phyloP scores from a whole-genome alignment of 2,113 vertebrate species.

The Pygoscelis antarcticus region DNA sequence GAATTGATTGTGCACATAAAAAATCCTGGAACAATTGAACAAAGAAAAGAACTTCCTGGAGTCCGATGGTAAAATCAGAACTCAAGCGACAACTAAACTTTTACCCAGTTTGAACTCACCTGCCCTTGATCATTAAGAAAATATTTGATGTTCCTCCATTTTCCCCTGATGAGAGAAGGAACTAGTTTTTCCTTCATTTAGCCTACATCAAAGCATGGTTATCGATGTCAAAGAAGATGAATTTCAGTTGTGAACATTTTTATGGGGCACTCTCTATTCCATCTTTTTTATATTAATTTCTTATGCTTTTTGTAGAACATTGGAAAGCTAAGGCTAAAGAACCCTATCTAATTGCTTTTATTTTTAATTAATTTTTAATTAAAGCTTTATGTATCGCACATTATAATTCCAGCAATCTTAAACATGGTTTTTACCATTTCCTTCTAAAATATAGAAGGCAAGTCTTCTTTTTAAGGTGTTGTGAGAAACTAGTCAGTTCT shows the following conservation, averaged over 20 bases:
- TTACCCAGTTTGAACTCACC: not conserved
- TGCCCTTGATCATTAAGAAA: constrained; percentile 33
- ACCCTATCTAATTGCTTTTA: not conserved
- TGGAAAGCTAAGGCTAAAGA: not conserved
- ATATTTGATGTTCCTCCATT: constrained; percentile 7
- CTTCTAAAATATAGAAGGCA: not conserved
- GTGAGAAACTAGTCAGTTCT: not conserved
- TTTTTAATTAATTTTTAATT: not conserved
- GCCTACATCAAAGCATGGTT: not conserved
- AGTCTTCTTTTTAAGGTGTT: not conserved
- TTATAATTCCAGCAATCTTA: not conserved
- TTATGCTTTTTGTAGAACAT: not conserved
- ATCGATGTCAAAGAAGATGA: constrained; percentile 39
- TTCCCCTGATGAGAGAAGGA: constrained; percentile 23
- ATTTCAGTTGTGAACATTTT: constrained; percentile 31
- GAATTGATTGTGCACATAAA: constrained; percentile 30
- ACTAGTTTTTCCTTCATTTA: constrained; percentile 37
- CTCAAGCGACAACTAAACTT: constrained; percentile 16
- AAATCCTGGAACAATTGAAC: not conserved
- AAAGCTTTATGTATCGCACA: not conserved
- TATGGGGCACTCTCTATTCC: not conserved
- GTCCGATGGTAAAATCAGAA: constrained; percentile 21
- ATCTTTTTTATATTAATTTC: not conserved
- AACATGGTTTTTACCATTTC: not conserved
- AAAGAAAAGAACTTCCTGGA: constrained; percentile 33